These are phyloP conservation scores for Zaprionus capensis DNA, from an alignment of 1,140 invertebrate species.

Conservation along the genomic window DNA sequence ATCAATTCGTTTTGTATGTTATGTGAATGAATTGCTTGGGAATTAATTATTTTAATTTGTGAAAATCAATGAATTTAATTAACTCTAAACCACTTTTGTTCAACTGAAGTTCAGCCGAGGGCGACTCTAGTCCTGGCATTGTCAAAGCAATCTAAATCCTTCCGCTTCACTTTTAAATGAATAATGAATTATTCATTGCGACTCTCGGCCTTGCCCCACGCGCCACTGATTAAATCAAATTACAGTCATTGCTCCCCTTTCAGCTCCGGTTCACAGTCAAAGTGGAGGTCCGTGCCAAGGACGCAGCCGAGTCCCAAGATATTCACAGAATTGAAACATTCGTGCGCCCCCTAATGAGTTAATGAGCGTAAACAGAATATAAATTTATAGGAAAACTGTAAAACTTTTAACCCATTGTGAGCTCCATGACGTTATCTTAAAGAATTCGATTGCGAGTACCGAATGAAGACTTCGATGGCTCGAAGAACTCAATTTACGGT, in stretches of 20 bases:
- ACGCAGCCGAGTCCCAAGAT: slow-evolving; percentile 11
- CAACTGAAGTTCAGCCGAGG: slow-evolving; percentile 27
- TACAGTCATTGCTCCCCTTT: slow-evolving; percentile 26
- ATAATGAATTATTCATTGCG: slow-evolving; percentile 60
- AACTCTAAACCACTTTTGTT: slow-evolving; percentile 28
- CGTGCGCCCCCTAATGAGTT: slow-evolving; percentile 38
- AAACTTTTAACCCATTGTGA: not conserved
- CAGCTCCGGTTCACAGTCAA: not conserved
- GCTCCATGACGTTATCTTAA: not conserved
- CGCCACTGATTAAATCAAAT: slow-evolving; percentile 73
- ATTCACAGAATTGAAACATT: not conserved
- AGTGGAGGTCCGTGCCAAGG: slow-evolving; percentile 34
- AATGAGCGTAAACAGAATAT: slow-evolving; percentile 42
- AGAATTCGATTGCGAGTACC: too few relatives aligned
- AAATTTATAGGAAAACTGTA: slow-evolving; percentile 36
- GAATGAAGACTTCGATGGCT: not conserved
- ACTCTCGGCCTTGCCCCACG: slow-evolving; percentile 51
- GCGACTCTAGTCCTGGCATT: not conserved
- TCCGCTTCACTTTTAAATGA: slow-evolving; percentile 24
- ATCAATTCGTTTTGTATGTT: not conserved
- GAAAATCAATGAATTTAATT: slow-evolving; percentile 48
- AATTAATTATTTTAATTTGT: slow-evolving; percentile 18
- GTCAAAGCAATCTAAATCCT: slow-evolving; percentile 39
- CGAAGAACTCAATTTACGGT: slow-evolving; percentile 39
- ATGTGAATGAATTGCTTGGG: slow-evolving; percentile 8